Evolutionary conservation across 2,113 vertebrate species (phyloP).

Genomic region (Albula goreensis): DNA sequence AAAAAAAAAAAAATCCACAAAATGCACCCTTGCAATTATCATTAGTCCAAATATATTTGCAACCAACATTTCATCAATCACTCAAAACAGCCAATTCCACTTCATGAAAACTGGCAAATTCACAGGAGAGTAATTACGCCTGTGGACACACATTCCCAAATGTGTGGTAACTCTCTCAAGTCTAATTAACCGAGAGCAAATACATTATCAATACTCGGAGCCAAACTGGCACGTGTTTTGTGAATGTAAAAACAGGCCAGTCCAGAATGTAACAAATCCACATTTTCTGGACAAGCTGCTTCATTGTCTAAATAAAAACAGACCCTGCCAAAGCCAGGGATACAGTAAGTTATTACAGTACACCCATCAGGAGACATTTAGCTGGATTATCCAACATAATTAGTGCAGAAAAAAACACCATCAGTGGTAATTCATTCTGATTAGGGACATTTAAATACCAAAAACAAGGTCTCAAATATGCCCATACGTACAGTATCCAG

Average conservation of each 20-base stretch:
- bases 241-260: background rate
- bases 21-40: background rate
- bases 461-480: background rate
- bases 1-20: no score
- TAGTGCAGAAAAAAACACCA: background rate
- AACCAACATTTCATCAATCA: background rate
- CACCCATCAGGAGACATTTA: background rate
- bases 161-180: background rate
- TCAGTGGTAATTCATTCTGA: background rate
- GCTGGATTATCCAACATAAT: background rate
- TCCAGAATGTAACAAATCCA: background rate
- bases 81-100: background rate
- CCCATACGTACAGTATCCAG: constrained; percentile 12
- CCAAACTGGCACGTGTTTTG: background rate
- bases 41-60: background rate
- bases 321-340: background rate
- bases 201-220: background rate
- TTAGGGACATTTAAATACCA: constrained; percentile 16
- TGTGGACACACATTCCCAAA: background rate
- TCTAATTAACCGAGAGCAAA: background rate
- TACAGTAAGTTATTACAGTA: background rate
- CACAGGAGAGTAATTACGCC: background rate
- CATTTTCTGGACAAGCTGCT: background rate
- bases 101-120: background rate
- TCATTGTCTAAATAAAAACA: background rate